Base-by-base conservation (phyloP, 1,140 invertebrate species). In the Mya arenaria region DNA sequence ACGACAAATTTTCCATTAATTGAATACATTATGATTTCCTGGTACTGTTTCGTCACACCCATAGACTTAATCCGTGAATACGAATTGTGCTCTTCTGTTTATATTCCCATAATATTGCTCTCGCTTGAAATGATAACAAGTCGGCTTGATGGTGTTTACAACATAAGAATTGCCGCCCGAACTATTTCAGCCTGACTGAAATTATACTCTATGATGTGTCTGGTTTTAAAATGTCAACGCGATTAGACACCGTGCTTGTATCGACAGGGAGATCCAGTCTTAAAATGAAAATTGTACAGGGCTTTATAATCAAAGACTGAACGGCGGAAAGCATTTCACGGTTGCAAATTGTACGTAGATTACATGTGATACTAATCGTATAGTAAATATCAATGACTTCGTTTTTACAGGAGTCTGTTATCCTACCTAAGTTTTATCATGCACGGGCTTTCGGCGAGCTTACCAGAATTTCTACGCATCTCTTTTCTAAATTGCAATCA, bases 31-130 rank as follows among this genome's bases (percentile, higher is more conserved):
- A 92, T 92, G 91, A 89, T 91, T 13, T 89, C 90, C 84, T 83
- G 92, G 63, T 93, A 92, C 79, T 89, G 92, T 58, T 92, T 91
- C 69, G 92, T 93, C 34, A 92, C 92, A n/a, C 71, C 91, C 91
- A 32, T 92, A 90, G 83, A 84, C 87, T 17, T 88, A 90, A 36
- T 82, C 86, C 4, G 84, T 93, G 55, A 91, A 91, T 30, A 84
- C 87, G 4, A 63, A 72, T 32, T 58, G 89, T 37, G 90, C 92
- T 0, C 90, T 90, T 62, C 73, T 89, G 6, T 83, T 89, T 17
- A 87, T 91, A 15, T 36, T 85, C 25, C 74, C 72, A 15, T 80
- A 92, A 4, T 68, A 58, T 87, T 90, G 4, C 83, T 86, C 23
- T 60, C 81, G 15, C 78, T 92, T 4, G 92, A 91, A 25, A 74